phyloP scores from a whole-genome alignment of 2,113 vertebrate genomes.

The Chunga burmeisteri region DNA sequence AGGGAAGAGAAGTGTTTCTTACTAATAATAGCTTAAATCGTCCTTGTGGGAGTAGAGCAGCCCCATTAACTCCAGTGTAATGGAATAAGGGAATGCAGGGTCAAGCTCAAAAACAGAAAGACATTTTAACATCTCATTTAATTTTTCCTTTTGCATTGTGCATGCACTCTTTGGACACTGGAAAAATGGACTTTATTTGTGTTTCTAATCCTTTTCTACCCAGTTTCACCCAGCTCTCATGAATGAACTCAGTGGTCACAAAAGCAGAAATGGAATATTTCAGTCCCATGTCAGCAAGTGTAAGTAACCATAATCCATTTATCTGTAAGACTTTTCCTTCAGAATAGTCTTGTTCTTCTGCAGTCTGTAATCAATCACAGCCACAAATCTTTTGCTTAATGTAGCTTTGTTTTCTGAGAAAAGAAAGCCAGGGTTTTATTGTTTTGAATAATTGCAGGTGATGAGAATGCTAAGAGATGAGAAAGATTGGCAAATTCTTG shows the following conservation, averaged over 20 bases:
- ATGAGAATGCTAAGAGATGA: neutral
- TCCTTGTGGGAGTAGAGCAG: neutral
- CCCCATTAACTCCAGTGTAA: neutral
- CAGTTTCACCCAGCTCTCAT: neutral
- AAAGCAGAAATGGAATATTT: conserved; percentile 27
- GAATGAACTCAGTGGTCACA: neutral
- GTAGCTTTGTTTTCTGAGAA: neutral
- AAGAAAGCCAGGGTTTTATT: neutral
- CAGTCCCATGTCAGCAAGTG: conserved; percentile 6
- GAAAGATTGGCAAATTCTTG: conserved; percentile 15
- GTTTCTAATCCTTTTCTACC: neutral
- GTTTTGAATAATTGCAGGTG: conserved; percentile 10
- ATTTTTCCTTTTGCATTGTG: neutral
- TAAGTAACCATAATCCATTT: conserved; percentile 32
- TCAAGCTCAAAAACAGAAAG: neutral
- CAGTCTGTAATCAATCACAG: conserved; percentile 13
- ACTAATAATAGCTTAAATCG: neutral
- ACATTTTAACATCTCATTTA: neutral
- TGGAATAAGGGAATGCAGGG: neutral
- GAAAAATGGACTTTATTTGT: neutral
- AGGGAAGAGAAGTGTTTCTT: neutral
- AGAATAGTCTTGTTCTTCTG: conserved; percentile 3
- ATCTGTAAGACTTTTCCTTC: conserved; percentile 42
- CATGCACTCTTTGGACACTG: neutral
- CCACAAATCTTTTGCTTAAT: neutral